Evolutionary conservation across 2,888 invertebrate species (phyloP).

Genomic region (Amblyjoppa fuscipennis): DNA sequence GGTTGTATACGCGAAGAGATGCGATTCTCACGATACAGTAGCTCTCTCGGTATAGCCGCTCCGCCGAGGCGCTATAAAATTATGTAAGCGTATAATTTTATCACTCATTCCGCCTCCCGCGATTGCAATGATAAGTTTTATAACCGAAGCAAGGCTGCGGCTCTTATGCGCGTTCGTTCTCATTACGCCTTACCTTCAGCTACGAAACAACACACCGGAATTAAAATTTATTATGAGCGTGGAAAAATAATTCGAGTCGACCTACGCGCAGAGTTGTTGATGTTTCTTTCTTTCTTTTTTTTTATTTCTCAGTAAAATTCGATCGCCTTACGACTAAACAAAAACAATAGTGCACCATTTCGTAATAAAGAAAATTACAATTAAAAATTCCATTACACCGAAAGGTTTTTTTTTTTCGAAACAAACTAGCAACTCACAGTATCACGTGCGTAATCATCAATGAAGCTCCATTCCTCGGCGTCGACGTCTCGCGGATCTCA

Average conservation of each 20-base stretch:
- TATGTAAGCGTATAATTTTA: slow-evolving; percentile 72
- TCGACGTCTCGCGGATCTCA: slow-evolving; percentile 4
- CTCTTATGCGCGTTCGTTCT: slow-evolving; percentile 37
- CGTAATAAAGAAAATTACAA: neutral
- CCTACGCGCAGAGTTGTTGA: neutral
- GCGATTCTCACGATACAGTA: slow-evolving; percentile 63
- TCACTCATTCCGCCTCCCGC: slow-evolving; percentile 70
- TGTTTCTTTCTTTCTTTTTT: neutral
- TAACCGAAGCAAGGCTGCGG: slow-evolving; percentile 59
- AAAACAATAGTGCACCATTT: neutral
- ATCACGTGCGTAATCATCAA: slow-evolving; percentile 61
- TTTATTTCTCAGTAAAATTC: slow-evolving; percentile 2
- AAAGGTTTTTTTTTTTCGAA: neutral
- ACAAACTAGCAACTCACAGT: slow-evolving; percentile 17
- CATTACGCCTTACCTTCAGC: slow-evolving; percentile 49
- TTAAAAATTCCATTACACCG: neutral
- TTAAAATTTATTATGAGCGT: slow-evolving; percentile 46
- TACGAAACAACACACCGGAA: slow-evolving; percentile 15
- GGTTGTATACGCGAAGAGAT: slow-evolving; percentile 42
- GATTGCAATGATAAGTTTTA: slow-evolving; percentile 71
- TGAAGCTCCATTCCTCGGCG: slow-evolving; percentile 59
- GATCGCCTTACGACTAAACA: neutral
- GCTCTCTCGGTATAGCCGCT: slow-evolving; percentile 6
- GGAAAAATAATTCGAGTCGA: slow-evolving; percentile 20
- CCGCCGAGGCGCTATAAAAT: slow-evolving; percentile 65